These are phyloP conservation scores for Pelvicachromis taeniatus DNA, from an alignment of 2,113 vertebrate species.

Conservation along the genomic window DNA sequence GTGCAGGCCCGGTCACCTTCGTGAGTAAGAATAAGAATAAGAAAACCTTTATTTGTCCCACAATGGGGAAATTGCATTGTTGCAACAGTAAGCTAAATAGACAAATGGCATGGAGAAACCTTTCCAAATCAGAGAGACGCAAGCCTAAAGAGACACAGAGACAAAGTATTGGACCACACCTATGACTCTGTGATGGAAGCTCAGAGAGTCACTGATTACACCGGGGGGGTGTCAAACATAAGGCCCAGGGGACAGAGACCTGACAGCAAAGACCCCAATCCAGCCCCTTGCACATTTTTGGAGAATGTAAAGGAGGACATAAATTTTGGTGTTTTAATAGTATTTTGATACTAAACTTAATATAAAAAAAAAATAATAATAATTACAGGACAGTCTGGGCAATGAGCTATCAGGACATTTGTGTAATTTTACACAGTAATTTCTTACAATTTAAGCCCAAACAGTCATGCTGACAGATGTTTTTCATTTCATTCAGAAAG, in stretches of 20 bases:
- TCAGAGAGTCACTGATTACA: neutral
- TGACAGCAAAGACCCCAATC: neutral
- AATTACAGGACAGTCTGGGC: no score
- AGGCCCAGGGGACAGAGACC: neutral
- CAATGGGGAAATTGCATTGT: no score
- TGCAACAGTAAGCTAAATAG: constrained; percentile 22
- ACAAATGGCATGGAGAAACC: neutral
- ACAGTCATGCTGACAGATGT: no score
- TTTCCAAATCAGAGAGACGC: neutral
- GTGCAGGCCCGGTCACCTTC: neutral
- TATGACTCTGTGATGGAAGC: neutral
- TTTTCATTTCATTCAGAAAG: no score
- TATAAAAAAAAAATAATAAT: no score
- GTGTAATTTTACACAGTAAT: no score
- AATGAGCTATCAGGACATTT: no score
- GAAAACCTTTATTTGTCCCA: no score
- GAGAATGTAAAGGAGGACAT: neutral
- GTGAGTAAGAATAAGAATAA: no score
- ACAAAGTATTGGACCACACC: neutral
- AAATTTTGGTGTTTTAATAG: neutral
- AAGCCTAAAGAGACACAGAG: neutral
- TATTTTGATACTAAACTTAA: neutral
- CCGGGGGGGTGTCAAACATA: neutral
- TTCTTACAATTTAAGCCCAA: no score
- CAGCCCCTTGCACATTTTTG: neutral